Percentiles rank a stretch among this genome's conserved stretches.
Conservation (phyloP, 2,797 vertebrate genomes). For the Hapalemur alaotrensis region DNA sequence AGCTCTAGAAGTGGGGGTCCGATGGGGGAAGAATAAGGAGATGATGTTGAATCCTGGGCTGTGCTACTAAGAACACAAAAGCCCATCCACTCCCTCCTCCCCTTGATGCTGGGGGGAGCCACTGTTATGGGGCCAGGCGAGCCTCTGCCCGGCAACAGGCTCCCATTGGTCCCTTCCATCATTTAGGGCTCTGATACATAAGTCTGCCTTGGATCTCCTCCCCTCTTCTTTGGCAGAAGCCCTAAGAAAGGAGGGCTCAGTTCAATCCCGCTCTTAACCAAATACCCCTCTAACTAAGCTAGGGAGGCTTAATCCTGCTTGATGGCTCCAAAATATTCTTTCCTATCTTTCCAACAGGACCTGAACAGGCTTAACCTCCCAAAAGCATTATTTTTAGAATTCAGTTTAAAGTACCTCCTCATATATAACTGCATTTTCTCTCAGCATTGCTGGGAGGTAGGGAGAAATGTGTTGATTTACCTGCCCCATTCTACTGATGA, state of each 20-base stretch:
- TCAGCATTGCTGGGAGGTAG: neutral
- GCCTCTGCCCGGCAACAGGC: neutral
- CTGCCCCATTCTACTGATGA: neutral
- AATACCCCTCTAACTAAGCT: neutral
- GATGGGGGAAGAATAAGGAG: neutral
- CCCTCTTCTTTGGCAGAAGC: neutral
- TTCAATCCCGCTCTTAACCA: neutral
- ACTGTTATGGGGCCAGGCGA: neutral
- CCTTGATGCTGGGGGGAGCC: neutral
- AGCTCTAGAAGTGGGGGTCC: neutral
- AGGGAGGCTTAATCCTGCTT: neutral
- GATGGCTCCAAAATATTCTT: neutral
- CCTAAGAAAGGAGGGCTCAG: neutral
- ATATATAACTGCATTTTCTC: neutral
- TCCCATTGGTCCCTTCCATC: neutral
- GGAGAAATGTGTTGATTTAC: neutral
- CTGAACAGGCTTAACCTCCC: neutral
- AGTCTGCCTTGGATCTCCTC: neutral
- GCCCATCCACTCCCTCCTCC: neutral
- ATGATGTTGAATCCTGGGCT: neutral
- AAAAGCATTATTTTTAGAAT: neutral
- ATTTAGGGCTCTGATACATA: neutral
- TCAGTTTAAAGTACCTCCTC: slow-evolving; percentile 8
- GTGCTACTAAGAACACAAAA: neutral
- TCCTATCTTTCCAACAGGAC: neutral